Percentiles rank a stretch among this genome's conserved stretches.
These are phyloP conservation scores for Theocolax elegans DNA, from an alignment of 1,140 invertebrate species.

Conservation along the genomic window DNA sequence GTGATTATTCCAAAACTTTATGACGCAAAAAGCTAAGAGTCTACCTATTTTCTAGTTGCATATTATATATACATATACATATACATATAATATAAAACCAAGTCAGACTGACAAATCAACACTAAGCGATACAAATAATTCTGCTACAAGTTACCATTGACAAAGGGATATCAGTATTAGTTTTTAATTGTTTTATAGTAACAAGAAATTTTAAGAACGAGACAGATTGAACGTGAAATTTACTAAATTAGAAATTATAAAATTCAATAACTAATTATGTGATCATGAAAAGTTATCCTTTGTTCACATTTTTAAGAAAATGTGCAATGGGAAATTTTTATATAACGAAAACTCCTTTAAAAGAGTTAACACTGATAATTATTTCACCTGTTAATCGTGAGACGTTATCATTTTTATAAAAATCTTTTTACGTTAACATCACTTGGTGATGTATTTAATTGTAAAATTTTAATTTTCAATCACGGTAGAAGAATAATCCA, in stretches of 20 bases:
- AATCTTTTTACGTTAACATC: background rate
- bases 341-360: constrained; percentile 15
- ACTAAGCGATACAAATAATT: constrained; percentile 19
- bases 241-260: too few species aligned
- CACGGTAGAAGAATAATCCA: background rate
- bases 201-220: too few species aligned
- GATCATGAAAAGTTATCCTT: constrained; percentile 27
- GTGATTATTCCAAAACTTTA: constrained; percentile 26
- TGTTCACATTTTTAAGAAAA: constrained; percentile 28
- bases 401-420: background rate
- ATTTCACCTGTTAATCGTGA: constrained; percentile 12
- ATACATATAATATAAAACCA: constrained; percentile 9
- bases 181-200: constrained; percentile 19
- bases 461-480: background rate
- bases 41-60: constrained; percentile 26
- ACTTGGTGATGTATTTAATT: constrained; percentile 24
- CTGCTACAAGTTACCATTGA: constrained; percentile 33
- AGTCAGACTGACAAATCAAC: constrained; percentile 23
- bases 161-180: constrained; percentile 36
- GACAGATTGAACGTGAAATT: too few species aligned
- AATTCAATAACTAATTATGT: too few species aligned
- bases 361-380: constrained; percentile 27
- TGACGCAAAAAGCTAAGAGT: background rate
- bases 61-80: constrained; percentile 16
- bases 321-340: constrained; percentile 15